Base-by-base conservation (phyloP, 1,140 invertebrate species). In the Drosophila gunungcola region DNA sequence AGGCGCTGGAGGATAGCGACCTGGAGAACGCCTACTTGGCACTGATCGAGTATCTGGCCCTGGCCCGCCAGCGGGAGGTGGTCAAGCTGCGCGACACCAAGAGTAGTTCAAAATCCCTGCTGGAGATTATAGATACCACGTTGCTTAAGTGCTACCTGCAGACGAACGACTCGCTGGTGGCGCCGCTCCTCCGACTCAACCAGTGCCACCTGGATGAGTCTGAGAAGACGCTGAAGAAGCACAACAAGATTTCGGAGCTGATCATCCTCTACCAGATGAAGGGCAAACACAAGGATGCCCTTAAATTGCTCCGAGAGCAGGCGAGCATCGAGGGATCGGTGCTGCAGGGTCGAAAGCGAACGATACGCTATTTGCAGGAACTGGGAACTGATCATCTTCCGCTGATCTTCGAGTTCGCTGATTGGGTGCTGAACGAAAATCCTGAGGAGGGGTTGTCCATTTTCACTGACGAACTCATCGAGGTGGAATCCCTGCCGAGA, bases 231-330 rank as follows among this genome's bases (percentile, higher is more conserved):
- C 93, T 99, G 4, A 95, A 96, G 65, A 95, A 96, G 78, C 95
- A 97, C 92, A 95, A 97, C 63, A 99, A 99, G 93, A 96, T 96
- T 78, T 96, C 95, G 68, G 98, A 99, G 93, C 94, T 99, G 0
- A 97, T 99, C 64, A 99, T 99, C 84, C 93, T 99, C 9, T 99
- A 99, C 92, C 96, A 98, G 92, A 98, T 96, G 1, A 98, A 98
- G 93, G 97, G 96, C 3, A 95, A 97, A 72, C 98, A 99, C 92
- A 95, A 95, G 60, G 97, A 98, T 93, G 98, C 98, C 12, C 93
- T 99, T 4, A 97, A 98, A 88, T 92, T 99, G 48, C 92, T 99
- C 9, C 95, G 96, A 78, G 95, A 96, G 49, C 97, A 98, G 91
- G 95, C 97, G 0, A 95, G 95, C 69, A 64, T 84, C 6, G 64